A percentile compares a stretch with the other conserved stretches of the same genome.
These are phyloP conservation scores for Argyresthia albistria DNA, from an alignment of 2,888 invertebrate genomes.

Conservation along the genomic window DNA sequence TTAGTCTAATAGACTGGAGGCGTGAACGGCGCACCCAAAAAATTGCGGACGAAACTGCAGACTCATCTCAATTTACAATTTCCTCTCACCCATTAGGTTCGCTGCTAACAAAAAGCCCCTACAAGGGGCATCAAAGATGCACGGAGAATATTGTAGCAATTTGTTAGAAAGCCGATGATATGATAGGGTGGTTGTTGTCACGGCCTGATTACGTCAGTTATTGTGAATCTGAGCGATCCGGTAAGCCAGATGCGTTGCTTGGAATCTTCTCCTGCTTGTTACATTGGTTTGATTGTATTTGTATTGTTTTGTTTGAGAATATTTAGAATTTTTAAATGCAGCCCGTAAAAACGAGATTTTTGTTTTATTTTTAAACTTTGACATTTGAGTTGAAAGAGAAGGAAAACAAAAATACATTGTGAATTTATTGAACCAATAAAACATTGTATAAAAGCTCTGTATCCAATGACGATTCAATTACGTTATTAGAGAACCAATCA, in stretches of 20 bases:
- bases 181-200: constrained; percentile 42
- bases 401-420: too few relatives aligned
- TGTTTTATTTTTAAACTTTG: too few relatives aligned
- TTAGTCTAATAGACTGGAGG: background rate
- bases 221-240: constrained; percentile 18
- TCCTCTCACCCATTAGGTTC: constrained; percentile 5
- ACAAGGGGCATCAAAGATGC: background rate
- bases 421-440: too few relatives aligned
- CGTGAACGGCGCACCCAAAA: background rate
- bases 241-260: constrained; percentile 3
- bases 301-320: too few relatives aligned
- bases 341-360: too few relatives aligned
- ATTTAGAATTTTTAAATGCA: too few relatives aligned
- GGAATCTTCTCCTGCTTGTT: background rate
- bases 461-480: background rate
- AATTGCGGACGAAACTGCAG: background rate
- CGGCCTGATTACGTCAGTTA: constrained; percentile 58
- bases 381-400: too few relatives aligned
- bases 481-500: background rate
- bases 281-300: background rate
- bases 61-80: constrained; percentile 12
- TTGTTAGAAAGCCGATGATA: constrained; percentile 29
- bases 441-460: too few relatives aligned
- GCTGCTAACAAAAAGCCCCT: background rate
- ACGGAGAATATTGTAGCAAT: constrained; percentile 15